Evolutionary conservation across 2,888 invertebrate species (phyloP).

Genomic region (Xylota segnis): DNA sequence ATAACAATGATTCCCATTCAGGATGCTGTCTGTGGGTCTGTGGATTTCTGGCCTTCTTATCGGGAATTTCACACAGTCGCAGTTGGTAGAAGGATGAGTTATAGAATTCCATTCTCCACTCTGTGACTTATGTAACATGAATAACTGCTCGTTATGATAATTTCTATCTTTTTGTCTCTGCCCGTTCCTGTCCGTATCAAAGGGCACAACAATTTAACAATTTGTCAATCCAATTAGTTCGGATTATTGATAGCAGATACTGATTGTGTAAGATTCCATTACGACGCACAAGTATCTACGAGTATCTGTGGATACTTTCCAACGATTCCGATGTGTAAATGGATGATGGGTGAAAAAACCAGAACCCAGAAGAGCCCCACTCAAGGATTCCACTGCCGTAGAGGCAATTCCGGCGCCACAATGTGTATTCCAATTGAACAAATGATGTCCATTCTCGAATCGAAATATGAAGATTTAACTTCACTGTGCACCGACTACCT

Average conservation of each 20-base stretch:
- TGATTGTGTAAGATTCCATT: neutral
- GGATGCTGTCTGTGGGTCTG: slow-evolving; percentile 22
- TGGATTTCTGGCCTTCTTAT: slow-evolving; percentile 38
- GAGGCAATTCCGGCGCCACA: slow-evolving; percentile 34
- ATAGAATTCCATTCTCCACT: slow-evolving; percentile 14
- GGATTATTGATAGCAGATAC: slow-evolving; percentile 24
- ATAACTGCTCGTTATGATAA: slow-evolving; percentile 24
- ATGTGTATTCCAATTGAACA: slow-evolving; percentile 36
- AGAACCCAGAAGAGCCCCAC: slow-evolving; percentile 3
- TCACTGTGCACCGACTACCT: slow-evolving; percentile 8
- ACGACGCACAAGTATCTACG: too few relatives aligned
- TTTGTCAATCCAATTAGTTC: slow-evolving; percentile 63
- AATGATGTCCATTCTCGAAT: slow-evolving; percentile 58
- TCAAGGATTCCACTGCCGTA: slow-evolving; percentile 41
- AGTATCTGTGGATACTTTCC: neutral
- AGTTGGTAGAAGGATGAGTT: slow-evolving; percentile 32
- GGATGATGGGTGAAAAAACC: too few relatives aligned
- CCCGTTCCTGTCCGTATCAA: slow-evolving; percentile 6
- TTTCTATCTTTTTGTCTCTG: slow-evolving; percentile 5
- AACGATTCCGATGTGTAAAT: neutral
- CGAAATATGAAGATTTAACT: slow-evolving; percentile 41
- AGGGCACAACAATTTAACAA: slow-evolving; percentile 49
- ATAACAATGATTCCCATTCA: slow-evolving; percentile 64
- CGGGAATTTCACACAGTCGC: slow-evolving; percentile 25
- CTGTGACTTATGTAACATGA: neutral